Percentiles rank a stretch among this genome's conserved stretches.
These are phyloP conservation scores for Trichonephila clavata DNA, from an alignment of 1,140 invertebrate genomes.

Conservation along the genomic window DNA sequence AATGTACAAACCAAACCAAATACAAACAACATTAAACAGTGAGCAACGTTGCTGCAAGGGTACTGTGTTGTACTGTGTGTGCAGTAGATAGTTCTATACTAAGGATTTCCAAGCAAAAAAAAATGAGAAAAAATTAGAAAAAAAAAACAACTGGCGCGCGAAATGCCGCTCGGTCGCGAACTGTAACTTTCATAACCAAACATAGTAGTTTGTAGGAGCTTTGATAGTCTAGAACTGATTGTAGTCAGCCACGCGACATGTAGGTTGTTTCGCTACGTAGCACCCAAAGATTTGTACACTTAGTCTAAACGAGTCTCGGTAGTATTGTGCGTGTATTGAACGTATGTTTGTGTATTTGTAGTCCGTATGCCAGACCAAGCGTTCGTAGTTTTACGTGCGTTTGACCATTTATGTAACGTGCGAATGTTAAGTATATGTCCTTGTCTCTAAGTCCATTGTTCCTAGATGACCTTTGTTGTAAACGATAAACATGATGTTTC, in stretches of 20 bases:
- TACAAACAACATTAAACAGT: slow-evolving; percentile 60
- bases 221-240: slow-evolving; percentile 76
- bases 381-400: slow-evolving; percentile 73
- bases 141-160: slow-evolving; percentile 55
- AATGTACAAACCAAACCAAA: slow-evolving; percentile 73
- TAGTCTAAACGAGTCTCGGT: slow-evolving; percentile 74
- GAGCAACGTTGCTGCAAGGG: slow-evolving; percentile 64
- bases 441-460: slow-evolving; percentile 76
- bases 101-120: slow-evolving; percentile 57
- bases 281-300: slow-evolving; percentile 76
- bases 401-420: slow-evolving; percentile 74
- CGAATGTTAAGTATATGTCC: slow-evolving; percentile 76
- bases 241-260: slow-evolving; percentile 73
- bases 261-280: slow-evolving; percentile 76
- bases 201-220: slow-evolving; percentile 77
- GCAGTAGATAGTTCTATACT: slow-evolving; percentile 73
- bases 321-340: slow-evolving; percentile 74
- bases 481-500: slow-evolving; percentile 72
- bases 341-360: slow-evolving; percentile 76
- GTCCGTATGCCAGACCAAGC: slow-evolving; percentile 75
- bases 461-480: slow-evolving; percentile 76
- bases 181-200: slow-evolving; percentile 76
- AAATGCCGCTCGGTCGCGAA: slow-evolving; percentile 57
- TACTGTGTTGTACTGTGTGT: slow-evolving; percentile 74
- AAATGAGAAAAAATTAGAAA: slow-evolving; percentile 48